Percentiles rank a stretch among this genome's conserved stretches.
Conservation (phyloP, 2,113 vertebrate genomes). For the Gopherus evgoodei region DNA sequence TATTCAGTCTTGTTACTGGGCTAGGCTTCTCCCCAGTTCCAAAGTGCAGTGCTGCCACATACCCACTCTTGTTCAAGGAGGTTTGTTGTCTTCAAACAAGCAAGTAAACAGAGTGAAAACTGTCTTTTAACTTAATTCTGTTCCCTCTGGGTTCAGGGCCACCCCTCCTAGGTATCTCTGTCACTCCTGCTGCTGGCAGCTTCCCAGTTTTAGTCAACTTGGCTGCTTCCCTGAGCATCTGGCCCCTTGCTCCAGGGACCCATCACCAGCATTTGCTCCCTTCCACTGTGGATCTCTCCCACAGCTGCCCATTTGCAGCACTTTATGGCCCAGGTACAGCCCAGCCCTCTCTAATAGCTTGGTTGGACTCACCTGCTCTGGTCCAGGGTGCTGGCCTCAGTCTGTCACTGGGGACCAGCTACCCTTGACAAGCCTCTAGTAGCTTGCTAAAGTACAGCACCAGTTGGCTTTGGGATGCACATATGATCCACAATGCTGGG, state of each 20-base stretch:
- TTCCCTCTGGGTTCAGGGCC: not conserved
- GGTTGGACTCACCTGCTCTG: not conserved
- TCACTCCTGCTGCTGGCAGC: not conserved
- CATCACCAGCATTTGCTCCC: not conserved
- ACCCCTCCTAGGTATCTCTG: not conserved
- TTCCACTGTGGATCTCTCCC: not conserved
- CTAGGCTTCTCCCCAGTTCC: not conserved
- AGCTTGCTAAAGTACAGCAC: not conserved
- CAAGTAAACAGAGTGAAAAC: not conserved
- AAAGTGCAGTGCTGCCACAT: not conserved
- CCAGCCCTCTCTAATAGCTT: not conserved
- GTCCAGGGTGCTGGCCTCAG: not conserved
- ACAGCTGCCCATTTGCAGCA: not conserved
- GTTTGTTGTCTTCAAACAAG: not conserved
- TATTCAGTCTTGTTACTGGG: not conserved
- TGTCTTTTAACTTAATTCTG: not conserved
- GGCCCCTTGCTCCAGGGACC: not conserved
- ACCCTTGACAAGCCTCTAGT: not conserved
- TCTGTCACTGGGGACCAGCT: not conserved
- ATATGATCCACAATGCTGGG: not conserved
- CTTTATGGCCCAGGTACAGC: not conserved
- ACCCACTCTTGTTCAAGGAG: no score
- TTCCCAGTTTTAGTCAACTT: not conserved
- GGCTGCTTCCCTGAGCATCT: not conserved
- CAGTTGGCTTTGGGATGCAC: not conserved